Percentiles rank a stretch among this genome's conserved stretches.
Evolutionary conservation across 64 coral and sea anemone species (phyloP).

Genomic region (Stichodactyla mertensii): DNA sequence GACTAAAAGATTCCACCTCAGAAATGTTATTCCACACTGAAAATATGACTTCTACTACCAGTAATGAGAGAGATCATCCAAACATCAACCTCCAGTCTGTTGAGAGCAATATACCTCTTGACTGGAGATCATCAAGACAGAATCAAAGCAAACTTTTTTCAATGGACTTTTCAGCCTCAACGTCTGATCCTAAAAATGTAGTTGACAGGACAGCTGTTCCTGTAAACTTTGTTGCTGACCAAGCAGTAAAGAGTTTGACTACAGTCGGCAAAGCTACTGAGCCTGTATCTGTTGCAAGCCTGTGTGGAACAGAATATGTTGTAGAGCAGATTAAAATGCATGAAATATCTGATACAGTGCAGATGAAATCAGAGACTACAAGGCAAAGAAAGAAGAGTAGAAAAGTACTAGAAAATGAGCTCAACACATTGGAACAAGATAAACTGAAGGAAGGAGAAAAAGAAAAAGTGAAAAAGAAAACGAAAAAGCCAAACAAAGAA

Average conservation of each 20-base stretch:
- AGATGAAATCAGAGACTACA: neutral
- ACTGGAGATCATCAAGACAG: neutral
- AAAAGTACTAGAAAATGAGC: slow-evolving; percentile 27
- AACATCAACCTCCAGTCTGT: neutral
- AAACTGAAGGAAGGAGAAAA: neutral
- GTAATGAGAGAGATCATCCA: too few relatives aligned
- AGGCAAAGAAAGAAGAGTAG: slow-evolving; percentile 26
- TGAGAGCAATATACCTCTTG: neutral
- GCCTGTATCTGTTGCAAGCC: neutral
- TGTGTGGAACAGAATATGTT: neutral
- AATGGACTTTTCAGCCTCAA: neutral
- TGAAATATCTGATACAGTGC: neutral
- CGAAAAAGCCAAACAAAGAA: neutral
- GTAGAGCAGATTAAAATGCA: neutral
- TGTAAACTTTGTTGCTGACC: slow-evolving; percentile 26
- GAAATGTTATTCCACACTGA: neutral
- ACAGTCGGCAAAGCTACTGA: neutral
- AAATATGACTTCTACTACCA: neutral
- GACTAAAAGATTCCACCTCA: neutral
- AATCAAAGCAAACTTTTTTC: neutral
- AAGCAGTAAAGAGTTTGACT: neutral
- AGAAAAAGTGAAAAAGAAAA: neutral
- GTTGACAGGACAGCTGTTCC: neutral
- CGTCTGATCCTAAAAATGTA: neutral
- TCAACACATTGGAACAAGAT: neutral